Conservation (phyloP, 1,140 invertebrate genomes). For the Medauroidea extradentata region DNA sequence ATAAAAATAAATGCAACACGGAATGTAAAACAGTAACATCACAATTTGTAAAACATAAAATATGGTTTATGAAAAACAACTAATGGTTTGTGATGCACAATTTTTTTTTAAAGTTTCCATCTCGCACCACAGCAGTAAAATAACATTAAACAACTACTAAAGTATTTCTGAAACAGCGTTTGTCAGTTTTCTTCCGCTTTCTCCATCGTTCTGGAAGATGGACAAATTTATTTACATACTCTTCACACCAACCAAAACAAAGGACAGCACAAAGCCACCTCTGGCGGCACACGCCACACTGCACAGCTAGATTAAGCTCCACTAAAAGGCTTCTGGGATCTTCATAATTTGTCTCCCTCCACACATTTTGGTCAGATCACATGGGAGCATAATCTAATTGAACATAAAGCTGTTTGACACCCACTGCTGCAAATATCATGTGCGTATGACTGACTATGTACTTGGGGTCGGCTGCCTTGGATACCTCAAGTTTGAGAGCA, state of each 20-base stretch:
- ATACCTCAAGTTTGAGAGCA: conserved; percentile 88
- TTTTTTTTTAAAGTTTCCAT: too few species aligned
- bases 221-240: neutral
- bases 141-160: too few species aligned
- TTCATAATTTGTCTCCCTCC: neutral
- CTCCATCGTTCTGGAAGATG: neutral
- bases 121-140: too few species aligned
- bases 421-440: conserved; percentile 86
- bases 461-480: conserved; percentile 82
- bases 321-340: neutral
- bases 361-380: conserved; percentile 48
- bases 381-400: conserved; percentile 86
- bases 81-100: too few species aligned
- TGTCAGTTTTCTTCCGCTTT: too few species aligned
- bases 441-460: conserved; percentile 89
- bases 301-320: neutral
- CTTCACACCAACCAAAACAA: neutral
- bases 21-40: too few species aligned
- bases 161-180: too few species aligned
- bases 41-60: too few species aligned
- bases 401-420: conserved; percentile 85
- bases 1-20: too few species aligned
- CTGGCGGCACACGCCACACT: conserved; percentile 10
- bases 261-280: conserved; percentile 5
- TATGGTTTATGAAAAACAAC: too few species aligned